Base-by-base conservation (phyloP, 2,797 vertebrate species). In the Lemur catta region DNA sequence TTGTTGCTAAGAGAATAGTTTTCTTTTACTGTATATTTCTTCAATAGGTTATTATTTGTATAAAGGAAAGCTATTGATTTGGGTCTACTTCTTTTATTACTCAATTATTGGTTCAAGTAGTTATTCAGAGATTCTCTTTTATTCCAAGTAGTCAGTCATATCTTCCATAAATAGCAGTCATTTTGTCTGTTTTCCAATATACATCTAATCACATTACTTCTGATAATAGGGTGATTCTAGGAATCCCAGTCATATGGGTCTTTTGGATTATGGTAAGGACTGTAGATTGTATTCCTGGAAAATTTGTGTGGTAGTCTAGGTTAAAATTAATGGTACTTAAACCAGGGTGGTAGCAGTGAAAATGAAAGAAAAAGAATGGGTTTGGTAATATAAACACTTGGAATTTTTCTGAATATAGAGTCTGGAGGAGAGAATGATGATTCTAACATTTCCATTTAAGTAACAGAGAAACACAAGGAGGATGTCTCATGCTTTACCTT, bases 21-120 rank as follows among this genome's bases (percentile, higher is more conserved):
- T 78, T 88, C 61, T 87, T 81, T 95, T 61, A 28, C n/a, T 50
- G 33, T 88, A 43, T 72, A 59, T 75, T 91, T 94, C 63, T 88
- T 94, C 50, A 82, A 48, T 89, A 85, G 67, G 55, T 82, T 87
- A 82, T 94, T 91, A 89, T 95, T 91, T 94, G 41, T 94, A 48
- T 86, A 91, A 91, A 85, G 65, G 8, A 84, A 94, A 84, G 84
- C 65, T 92, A 89, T 91, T 93, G 79, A 89, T 93, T 96, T 95
- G 93, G 33, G 0, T 74, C 67, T 72, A n/a, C 43, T 48, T 50
- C 30, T 81, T 81, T 85, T 79, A 79, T 87, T 75, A 82, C 75
- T 84, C 46, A 91, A 24, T 93, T 89, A 76, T 84, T 95, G 30
- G 41, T 80, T 94, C 59, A 94, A n/a, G n/a, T 93, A 75, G 52